Evolutionary conservation across 2,888 invertebrate genomes (phyloP), one percentile per base, ranked within the genome.

Genomic region (Sthenelais limicola): DNA sequence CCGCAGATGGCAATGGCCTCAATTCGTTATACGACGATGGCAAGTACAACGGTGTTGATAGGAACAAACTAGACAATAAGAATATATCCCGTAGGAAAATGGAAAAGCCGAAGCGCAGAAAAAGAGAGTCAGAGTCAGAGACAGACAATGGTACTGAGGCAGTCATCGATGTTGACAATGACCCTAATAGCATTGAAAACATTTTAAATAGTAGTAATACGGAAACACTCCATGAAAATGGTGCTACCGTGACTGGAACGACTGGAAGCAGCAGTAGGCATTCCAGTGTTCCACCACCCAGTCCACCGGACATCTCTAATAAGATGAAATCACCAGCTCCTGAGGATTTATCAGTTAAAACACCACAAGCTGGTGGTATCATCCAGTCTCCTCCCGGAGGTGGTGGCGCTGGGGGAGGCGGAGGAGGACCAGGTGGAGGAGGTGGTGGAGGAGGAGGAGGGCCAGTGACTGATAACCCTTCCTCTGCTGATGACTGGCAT

Each of bases 351-450:
- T 80, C 80, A 15, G 72, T 75, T n/a, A 77, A 74, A 62, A 51
- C 76, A 26, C 30, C 67, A 62, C 66, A 47, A 1, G 43, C 12
- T 3, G 54, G 28, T 38, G 54, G 21, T 56, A 24, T 38, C 12
- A 49, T 28, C 24, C 26, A 51, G 4, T 67, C 49, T 47, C 35
- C 56, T 30, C 51, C 48, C 24, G 43, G 32, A 3, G 21, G 30
- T 24, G 21, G 43, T 3, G 30, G 28, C 32, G 66, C 56, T 32
- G 30, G 68, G 28, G 33, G 72, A n/a, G 74, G 73, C 74, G 94
- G 94, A 0, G 95, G 15, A n/a, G 47, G 28, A 18, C n/a, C 21
- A n/a, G 56, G 56, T 21, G 30, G 56, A 18, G 68, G 15, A 30
- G 51, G 56, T 43, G 51, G 56, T 28, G 21, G 28, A 28, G 35